Percentiles rank a stretch among this genome's conserved stretches.
These are phyloP conservation scores for Ceratosolen solmsi DNA, from an alignment of 1,140 invertebrate genomes.

Conservation along the genomic window DNA sequence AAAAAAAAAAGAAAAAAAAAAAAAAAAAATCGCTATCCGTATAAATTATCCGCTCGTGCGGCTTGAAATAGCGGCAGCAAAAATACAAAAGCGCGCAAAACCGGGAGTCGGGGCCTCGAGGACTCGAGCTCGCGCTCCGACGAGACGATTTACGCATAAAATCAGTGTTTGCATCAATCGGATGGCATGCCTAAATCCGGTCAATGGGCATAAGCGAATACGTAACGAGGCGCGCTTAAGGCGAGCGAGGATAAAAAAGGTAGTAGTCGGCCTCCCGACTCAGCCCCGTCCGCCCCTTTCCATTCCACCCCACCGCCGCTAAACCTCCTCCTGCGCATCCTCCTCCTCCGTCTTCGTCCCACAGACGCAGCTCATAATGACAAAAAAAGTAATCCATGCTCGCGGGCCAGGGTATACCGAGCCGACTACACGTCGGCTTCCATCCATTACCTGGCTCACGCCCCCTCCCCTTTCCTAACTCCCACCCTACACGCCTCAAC, in stretches of 20 bases:
- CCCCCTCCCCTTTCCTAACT: too few species aligned
- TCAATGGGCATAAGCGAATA: slow-evolving; percentile 25
- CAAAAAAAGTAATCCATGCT: too few species aligned
- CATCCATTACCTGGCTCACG: too few species aligned
- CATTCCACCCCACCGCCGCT: too few species aligned
- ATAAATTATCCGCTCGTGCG: slow-evolving; percentile 24
- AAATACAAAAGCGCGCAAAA: slow-evolving; percentile 26
- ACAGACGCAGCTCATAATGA: too few species aligned
- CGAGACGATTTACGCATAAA: slow-evolving; percentile 24
- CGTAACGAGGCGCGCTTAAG: neutral
- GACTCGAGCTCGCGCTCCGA: neutral
- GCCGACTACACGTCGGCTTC: too few species aligned
- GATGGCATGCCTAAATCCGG: slow-evolving; percentile 24
- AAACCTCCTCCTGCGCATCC: too few species aligned
- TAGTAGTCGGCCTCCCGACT: neutral
- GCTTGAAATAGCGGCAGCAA: slow-evolving; percentile 11
- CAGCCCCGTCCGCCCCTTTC: neutral
- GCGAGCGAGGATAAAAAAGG: slow-evolving; percentile 7
- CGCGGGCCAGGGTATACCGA: too few species aligned
- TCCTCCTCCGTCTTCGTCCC: too few species aligned
- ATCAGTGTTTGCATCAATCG: slow-evolving; percentile 38
- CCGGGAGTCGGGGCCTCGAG: neutral
- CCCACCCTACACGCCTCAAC: too few species aligned
- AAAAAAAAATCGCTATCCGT: slow-evolving; percentile 16
- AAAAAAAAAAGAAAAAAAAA: too few species aligned